A percentile compares a stretch with the other conserved stretches of the same genome.
Evolutionary conservation across 2,797 vertebrate species (phyloP).

Genomic region (Allochrocebus solatus): DNA sequence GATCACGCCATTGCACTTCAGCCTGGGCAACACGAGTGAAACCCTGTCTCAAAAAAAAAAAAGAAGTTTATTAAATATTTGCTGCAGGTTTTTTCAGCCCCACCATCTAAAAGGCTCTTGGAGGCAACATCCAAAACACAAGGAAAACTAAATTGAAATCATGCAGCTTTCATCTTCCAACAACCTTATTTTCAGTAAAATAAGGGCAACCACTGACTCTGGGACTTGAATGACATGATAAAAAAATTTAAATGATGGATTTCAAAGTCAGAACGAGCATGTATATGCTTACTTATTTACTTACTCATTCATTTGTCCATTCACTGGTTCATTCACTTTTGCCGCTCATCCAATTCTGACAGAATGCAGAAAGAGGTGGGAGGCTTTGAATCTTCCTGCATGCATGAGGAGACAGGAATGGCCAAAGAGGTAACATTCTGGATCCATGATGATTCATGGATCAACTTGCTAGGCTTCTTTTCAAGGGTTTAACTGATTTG

Average conservation of each 20-base stretch:
- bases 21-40: neutral
- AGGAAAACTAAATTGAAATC: neutral
- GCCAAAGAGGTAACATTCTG: neutral
- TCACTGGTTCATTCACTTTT: neutral
- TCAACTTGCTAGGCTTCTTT: neutral
- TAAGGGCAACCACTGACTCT: neutral
- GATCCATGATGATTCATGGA: neutral
- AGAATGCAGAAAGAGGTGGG: neutral
- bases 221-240: neutral
- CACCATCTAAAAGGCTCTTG: neutral
- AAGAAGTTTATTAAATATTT: conserved; percentile 2
- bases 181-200: neutral
- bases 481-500: neutral
- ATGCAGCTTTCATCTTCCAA: neutral
- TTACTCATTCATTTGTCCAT: neutral
- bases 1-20: neutral
- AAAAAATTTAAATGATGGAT: neutral
- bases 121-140: neutral
- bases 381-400: neutral
- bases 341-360: neutral
- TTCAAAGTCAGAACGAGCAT: neutral
- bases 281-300: neutral
- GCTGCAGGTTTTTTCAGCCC: neutral
- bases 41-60: neutral
- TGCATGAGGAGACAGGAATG: neutral